phyloP scores from a whole-genome alignment of 2,797 vertebrate species.

The Chloroceryle inda region DNA sequence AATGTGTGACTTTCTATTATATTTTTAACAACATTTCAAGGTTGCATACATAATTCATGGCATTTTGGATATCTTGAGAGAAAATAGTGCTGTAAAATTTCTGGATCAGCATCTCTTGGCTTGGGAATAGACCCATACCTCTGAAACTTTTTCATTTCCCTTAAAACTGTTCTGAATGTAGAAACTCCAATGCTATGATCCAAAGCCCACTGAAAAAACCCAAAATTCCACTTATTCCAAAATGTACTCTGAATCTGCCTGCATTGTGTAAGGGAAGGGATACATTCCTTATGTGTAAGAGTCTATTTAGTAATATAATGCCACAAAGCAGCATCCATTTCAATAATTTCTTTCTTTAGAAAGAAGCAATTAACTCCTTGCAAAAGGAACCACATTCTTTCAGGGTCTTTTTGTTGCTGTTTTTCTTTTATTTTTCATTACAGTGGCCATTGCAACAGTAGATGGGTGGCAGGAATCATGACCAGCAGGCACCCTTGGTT shows the following conservation, averaged over 20 bases:
- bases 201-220: not conserved
- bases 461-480: rapidly evolving
- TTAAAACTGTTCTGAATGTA: not conserved
- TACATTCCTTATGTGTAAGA: not conserved
- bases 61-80: conserved; percentile 35
- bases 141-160: conserved; percentile 1
- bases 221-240: not conserved
- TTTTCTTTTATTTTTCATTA: not conserved
- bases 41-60: conserved; percentile 70
- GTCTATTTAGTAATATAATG: not conserved
- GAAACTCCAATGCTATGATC: not conserved
- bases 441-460: not conserved
- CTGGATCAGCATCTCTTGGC: conserved; percentile 43
- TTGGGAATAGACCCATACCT: not conserved
- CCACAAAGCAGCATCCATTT: not conserved
- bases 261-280: not conserved
- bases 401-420: not conserved
- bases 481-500: not conserved
- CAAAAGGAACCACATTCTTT: not conserved
- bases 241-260: not conserved
- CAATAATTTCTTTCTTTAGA: not conserved
- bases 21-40: conserved; percentile 68
- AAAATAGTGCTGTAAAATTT: conserved; percentile 33
- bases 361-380: not conserved
- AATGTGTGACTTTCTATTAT: conserved; percentile 58